phyloP scores from a whole-genome alignment of 2,888 invertebrate species.

The Azorinus chamasolen region DNA sequence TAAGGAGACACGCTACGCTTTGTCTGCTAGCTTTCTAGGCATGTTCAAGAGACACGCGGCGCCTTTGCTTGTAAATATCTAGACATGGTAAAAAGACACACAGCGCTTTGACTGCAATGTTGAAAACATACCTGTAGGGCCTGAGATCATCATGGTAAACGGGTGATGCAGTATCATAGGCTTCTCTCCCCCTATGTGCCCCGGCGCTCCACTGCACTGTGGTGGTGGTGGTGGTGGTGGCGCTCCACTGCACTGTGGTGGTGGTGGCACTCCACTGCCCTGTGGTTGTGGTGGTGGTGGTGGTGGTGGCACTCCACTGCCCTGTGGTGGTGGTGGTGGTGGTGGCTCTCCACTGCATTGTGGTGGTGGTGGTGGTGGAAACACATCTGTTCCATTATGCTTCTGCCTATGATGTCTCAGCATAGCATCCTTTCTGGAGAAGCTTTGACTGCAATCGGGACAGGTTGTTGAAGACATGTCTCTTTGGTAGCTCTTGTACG shows the following conservation, averaged over 20 bases:
- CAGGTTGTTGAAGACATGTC: slow-evolving; percentile 6
- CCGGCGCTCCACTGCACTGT: too few species aligned
- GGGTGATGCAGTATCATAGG: too few species aligned
- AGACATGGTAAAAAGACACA: too few species aligned
- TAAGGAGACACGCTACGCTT: too few species aligned
- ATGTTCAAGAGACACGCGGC: too few species aligned
- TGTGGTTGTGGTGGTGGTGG: slow-evolving; percentile 14
- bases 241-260: neutral
- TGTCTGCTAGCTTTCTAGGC: too few species aligned
- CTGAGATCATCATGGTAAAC: too few species aligned
- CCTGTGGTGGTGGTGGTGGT: slow-evolving; percentile 2
- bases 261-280: too few species aligned
- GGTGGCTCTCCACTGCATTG: neutral
- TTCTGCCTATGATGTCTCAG: slow-evolving; percentile 9
- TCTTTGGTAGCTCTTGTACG: neutral
- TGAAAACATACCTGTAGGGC: too few species aligned
- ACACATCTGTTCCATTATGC: neutral
- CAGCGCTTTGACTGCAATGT: too few species aligned
- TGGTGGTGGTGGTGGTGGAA: slow-evolving; percentile 11
- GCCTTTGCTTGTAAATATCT: too few species aligned
- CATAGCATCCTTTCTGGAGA: slow-evolving; percentile 8
- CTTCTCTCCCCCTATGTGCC: neutral
- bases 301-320: slow-evolving; percentile 74
- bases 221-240: slow-evolving; percentile 7
- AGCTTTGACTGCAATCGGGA: neutral